phyloP scores from a whole-genome alignment of 1,140 invertebrate genomes.

The Panagrolaimus sp. region DNA sequence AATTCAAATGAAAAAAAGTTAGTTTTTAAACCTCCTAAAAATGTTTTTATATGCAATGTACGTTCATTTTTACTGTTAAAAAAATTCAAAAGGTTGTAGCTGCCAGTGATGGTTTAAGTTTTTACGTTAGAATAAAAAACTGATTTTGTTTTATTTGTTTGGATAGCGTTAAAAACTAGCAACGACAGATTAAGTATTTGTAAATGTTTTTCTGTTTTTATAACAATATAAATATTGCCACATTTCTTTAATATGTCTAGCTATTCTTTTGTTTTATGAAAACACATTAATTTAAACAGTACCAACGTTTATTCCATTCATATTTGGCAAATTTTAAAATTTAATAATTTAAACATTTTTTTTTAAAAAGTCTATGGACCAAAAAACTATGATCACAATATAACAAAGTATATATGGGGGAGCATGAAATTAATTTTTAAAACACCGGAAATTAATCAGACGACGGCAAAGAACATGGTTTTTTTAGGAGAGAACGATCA shows the following conservation, averaged over 20 bases:
- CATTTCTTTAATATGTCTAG: neutral
- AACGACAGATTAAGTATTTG: neutral
- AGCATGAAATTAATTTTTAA: too few species aligned
- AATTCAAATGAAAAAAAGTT: too few species aligned
- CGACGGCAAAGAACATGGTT: too few species aligned
- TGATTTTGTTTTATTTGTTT: neutral
- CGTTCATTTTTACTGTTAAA: too few species aligned
- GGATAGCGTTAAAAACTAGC: neutral
- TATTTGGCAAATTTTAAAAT: neutral
- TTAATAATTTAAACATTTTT: too few species aligned
- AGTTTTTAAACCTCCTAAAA: neutral
- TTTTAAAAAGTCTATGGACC: too few species aligned
- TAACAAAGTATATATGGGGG: too few species aligned
- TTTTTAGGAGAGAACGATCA: too few species aligned
- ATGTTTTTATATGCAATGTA: neutral
- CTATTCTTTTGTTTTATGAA: too few species aligned
- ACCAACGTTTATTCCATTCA: slow-evolving; percentile 15
- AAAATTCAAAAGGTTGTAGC: too few species aligned
- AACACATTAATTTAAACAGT: neutral
- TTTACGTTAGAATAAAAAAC: neutral
- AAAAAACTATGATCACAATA: too few species aligned
- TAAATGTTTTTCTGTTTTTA: neutral
- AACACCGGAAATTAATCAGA: too few species aligned
- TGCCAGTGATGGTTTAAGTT: neutral
- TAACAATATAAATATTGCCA: neutral